Percentiles rank a stretch among this genome's conserved stretches.
Evolutionary conservation across 2,113 vertebrate genomes (phyloP).

Genomic region (Accipiter cooperii): DNA sequence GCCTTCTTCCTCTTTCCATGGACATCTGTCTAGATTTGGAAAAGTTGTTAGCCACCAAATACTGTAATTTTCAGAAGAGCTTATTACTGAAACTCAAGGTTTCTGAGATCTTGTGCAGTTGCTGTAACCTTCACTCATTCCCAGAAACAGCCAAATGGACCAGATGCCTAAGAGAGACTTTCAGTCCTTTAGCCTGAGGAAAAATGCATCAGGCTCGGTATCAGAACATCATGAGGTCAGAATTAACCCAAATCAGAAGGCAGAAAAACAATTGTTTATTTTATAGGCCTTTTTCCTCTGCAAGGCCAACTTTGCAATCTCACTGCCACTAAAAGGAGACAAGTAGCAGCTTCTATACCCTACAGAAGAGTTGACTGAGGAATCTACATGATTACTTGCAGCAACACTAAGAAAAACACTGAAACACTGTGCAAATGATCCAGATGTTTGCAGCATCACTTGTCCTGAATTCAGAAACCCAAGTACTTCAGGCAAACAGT

Average conservation of each 20-base stretch:
- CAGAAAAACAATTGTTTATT: not conserved
- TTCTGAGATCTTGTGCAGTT: not conserved
- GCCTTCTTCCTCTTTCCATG: not conserved
- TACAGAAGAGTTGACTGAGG: not conserved
- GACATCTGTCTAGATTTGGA: not conserved
- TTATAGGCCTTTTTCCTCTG: not conserved
- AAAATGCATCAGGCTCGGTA: not conserved
- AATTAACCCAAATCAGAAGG: not conserved
- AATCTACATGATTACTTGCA: not conserved
- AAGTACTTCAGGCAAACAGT: not conserved
- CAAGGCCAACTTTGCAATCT: not conserved
- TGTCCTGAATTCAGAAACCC: not conserved
- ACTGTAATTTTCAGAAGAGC: not conserved
- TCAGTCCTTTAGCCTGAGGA: not conserved
- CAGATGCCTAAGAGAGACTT: not conserved
- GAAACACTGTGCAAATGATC: not conserved
- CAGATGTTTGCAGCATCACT: not conserved
- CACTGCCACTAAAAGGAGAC: not conserved
- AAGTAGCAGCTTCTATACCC: not conserved
- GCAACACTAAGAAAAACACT: not conserved
- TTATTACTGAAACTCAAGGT: not conserved
- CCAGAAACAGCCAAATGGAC: not conserved
- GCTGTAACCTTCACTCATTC: not conserved
- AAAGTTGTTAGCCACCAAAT: not conserved
- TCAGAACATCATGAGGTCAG: not conserved